Evolutionary conservation across 1,140 invertebrate genomes (phyloP).

Genomic region (Lethocerus indicus): DNA sequence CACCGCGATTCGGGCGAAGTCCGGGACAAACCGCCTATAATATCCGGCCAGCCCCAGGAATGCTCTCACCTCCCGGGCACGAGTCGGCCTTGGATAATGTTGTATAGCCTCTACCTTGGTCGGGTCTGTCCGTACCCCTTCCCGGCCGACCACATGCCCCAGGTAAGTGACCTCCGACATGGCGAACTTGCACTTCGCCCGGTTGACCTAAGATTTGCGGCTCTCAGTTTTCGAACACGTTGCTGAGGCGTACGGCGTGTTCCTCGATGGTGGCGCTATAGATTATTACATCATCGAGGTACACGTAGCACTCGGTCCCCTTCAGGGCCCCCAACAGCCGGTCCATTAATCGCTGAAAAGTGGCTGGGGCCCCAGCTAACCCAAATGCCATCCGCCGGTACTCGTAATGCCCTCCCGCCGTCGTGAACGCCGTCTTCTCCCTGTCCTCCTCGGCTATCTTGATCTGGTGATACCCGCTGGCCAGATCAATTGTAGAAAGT

Average conservation of each 20-base stretch:
- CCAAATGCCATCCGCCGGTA: conserved; percentile 16
- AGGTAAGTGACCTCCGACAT: conserved; percentile 25
- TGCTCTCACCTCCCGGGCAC: conserved; percentile 22
- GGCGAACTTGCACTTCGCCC: conserved; percentile 29
- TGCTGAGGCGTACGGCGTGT: conserved; percentile 18
- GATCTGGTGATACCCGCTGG: conserved; percentile 22
- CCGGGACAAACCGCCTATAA: conserved; percentile 25
- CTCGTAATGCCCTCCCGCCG: conserved; percentile 13
- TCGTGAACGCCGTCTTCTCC: conserved; percentile 17
- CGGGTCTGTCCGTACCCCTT: conserved; percentile 26
- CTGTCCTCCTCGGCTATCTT: conserved; percentile 10
- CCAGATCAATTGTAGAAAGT: conserved; percentile 17
- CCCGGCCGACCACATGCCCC: conserved; percentile 24
- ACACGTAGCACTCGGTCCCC: conserved; percentile 22
- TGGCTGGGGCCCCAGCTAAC: conserved; percentile 12
- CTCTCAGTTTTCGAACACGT: conserved; percentile 24
- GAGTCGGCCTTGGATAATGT: conserved; percentile 25
- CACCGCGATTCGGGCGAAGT: conserved; percentile 21
- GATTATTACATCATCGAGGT: conserved; percentile 27
- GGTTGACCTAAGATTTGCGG: conserved; percentile 26
- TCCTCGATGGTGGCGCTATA: conserved; percentile 22
- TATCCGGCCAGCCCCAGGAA: conserved; percentile 28
- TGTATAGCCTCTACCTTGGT: conserved; percentile 23
- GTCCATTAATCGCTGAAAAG: conserved; percentile 20
- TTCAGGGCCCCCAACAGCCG: conserved; percentile 21